phyloP scores from a whole-genome alignment of 2,797 vertebrate genomes.

The Toxotes lorentzi region DNA sequence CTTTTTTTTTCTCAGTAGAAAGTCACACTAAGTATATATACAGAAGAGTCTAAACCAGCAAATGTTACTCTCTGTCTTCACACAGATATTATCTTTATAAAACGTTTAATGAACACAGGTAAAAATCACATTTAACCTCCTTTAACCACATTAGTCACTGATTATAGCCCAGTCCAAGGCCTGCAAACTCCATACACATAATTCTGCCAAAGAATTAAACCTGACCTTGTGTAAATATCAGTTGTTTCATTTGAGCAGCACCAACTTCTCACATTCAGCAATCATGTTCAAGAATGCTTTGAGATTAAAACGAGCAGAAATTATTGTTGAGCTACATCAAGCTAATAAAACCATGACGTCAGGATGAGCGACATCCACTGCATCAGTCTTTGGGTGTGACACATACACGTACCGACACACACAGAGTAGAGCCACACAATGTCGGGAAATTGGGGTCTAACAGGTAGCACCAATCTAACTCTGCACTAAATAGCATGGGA shows the following conservation, averaged over 20 bases:
- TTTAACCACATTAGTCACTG: neutral
- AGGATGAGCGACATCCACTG: conserved; percentile 4
- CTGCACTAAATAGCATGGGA: conserved; percentile 12
- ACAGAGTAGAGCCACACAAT: conserved; percentile 59
- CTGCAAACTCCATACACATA: neutral
- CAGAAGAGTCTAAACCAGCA: neutral
- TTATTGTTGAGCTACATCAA: neutral
- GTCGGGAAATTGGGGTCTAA: conserved; percentile 61
- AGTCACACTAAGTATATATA: conserved; percentile 13
- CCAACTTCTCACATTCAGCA: neutral
- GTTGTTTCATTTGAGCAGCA: neutral
- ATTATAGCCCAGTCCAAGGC: neutral
- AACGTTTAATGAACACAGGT: neutral
- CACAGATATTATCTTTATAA: neutral
- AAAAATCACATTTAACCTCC: neutral
- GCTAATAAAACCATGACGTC: neutral
- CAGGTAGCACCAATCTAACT: conserved; percentile 18
- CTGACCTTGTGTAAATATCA: neutral
- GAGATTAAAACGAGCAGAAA: neutral
- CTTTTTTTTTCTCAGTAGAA: neutral
- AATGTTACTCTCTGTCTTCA: neutral
- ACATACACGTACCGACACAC: conserved; percentile 13
- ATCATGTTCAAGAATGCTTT: neutral
- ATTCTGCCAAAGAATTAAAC: neutral
- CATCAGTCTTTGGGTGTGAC: neutral